Base-by-base conservation (phyloP, 2,888 invertebrate genomes). In the Andricus curvator region DNA sequence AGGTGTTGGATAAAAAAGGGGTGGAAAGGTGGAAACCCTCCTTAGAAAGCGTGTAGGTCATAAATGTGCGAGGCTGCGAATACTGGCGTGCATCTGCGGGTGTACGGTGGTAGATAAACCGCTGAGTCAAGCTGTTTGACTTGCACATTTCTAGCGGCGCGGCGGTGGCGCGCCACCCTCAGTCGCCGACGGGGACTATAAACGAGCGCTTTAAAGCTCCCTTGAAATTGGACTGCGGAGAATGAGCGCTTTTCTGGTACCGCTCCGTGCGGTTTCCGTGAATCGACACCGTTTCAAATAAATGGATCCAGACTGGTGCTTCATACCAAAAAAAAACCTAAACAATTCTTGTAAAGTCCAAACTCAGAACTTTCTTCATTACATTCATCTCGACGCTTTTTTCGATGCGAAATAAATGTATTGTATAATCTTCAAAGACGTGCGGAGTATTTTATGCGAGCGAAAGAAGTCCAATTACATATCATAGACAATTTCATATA, bases 71-170 rank as follows among this genome's bases (percentile, higher is more conserved):
- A 81, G 84, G 81, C 81, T 83, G 88, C 86, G 86, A 86, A 88
- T 87, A 85, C 82, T 83, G 84, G 82, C 86, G 85, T 87, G 85
- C 86, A 86, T 84, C 82, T 84, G 81, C 74, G 84, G 85, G 85
- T 86, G 86, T 86, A 83, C 84, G 85, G 82, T 84, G 85, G 82
- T 85, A 88, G 88, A 91, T 90, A 90, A 90, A 91, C 88, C 89
- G 90, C 89, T 90, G 91, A 89, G 90, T 89, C 90, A 89, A 90
- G 89, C 89, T 91, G 90, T 91, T 91, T 91, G 90, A 91, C 91
- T 91, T 90, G 90, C 90, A 90, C 91, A 91, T 91, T 90, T 90
- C 90, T 90, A 88, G 88, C 87, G 86, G 81, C 86, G 88, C 87
- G 86, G 81, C 86, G 87, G 86, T 88, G 86, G 85, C 85, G 81